These are phyloP conservation scores for Podargus strigoides DNA, from an alignment of 2,797 vertebrate species.

Conservation along the genomic window DNA sequence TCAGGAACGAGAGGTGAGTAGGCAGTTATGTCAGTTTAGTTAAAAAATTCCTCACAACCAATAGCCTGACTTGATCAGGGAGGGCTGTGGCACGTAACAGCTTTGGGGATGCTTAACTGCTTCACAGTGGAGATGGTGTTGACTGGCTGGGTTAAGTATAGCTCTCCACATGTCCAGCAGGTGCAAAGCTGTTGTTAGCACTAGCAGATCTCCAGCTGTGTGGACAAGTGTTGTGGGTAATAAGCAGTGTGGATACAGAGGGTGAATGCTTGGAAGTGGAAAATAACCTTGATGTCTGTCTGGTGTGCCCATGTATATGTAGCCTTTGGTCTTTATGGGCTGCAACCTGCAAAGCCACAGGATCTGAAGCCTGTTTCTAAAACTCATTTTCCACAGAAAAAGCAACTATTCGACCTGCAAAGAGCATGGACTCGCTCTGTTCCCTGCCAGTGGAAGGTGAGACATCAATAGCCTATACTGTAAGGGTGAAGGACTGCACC, in stretches of 20 bases:
- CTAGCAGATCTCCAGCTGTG: constrained; percentile 39
- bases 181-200: constrained; percentile 51
- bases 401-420: constrained; percentile 88
- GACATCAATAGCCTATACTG: neutral
- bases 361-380: constrained; percentile 26
- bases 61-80: neutral
- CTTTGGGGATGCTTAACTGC: neutral
- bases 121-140: neutral
- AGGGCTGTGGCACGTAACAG: neutral
- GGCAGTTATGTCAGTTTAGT: neutral
- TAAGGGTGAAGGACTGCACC: neutral
- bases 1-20: constrained; percentile 18
- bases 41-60: neutral
- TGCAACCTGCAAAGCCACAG: neutral
- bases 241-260: neutral
- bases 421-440: constrained; percentile 98
- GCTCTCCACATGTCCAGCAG: constrained; percentile 40
- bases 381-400: constrained; percentile 82
- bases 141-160: constrained; percentile 56
- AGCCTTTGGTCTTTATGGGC: neutral
- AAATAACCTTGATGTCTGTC: neutral
- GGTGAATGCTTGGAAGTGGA: constrained; percentile 2
- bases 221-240: constrained; percentile 43
- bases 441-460: constrained; percentile 90
- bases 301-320: neutral